These are phyloP conservation scores for Sarcophaga subvicina DNA, from an alignment of 2,888 invertebrate genomes.

Conservation along the genomic window DNA sequence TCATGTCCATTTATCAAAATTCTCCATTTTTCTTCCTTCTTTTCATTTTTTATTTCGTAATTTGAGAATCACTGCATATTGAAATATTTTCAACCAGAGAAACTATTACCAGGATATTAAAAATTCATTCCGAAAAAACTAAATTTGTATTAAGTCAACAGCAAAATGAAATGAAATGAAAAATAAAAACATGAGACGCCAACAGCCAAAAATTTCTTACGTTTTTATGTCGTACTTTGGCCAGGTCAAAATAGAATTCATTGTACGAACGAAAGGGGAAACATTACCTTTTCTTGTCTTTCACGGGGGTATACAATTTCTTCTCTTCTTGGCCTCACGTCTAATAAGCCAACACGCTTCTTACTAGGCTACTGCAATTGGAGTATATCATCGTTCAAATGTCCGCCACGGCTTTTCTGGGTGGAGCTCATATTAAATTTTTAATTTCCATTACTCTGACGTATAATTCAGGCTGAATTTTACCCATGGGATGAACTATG, in stretches of 20 bases:
- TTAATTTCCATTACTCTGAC: too few species aligned
- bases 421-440: too few species aligned
- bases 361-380: too few species aligned
- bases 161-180: conserved; percentile 1
- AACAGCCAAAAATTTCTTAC: conserved; percentile 37
- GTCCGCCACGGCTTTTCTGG: too few species aligned
- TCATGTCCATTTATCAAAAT: too few species aligned
- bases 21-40: too few species aligned
- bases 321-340: background rate
- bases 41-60: background rate
- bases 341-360: too few species aligned
- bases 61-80: conserved; percentile 40
- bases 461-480: too few species aligned
- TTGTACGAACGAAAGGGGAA: conserved; percentile 29
- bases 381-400: too few species aligned
- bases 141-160: conserved; percentile 59
- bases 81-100: conserved; percentile 50
- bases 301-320: background rate
- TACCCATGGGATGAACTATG: too few species aligned
- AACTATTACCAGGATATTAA: conserved; percentile 60
- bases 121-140: conserved; percentile 39
- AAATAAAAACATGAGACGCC: conserved; percentile 35
- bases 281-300: background rate
- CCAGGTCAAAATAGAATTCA: conserved; percentile 53
- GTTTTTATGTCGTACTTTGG: conserved; percentile 36